Percentiles rank a stretch among this genome's conserved stretches.
phyloP scores from a whole-genome alignment of 2,113 vertebrate species.

The Menura novaehollandiae region DNA sequence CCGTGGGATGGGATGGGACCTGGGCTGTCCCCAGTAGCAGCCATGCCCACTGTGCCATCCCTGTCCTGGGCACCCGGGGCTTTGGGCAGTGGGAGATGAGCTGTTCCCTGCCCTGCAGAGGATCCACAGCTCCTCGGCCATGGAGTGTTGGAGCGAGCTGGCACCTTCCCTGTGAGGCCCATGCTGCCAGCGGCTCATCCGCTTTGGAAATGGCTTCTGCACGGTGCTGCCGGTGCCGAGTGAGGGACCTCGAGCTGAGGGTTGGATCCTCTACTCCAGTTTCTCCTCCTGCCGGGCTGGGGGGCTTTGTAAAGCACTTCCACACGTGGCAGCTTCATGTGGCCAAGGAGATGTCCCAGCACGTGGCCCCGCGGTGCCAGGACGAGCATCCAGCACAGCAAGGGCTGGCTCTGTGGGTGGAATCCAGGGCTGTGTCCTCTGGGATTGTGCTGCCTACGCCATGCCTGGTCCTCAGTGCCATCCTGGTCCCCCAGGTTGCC shows the following conservation, averaged over 20 bases:
- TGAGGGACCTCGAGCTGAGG: neutral
- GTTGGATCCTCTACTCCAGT: neutral
- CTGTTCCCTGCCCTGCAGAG: rapidly evolving
- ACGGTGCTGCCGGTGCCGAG: rapidly evolving
- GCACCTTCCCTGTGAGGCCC: neutral
- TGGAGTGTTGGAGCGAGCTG: neutral
- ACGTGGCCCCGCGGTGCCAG: rapidly evolving
- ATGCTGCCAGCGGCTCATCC: neutral
- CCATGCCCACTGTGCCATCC: rapidly evolving
- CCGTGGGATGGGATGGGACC: neutral
- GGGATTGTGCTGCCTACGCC: neutral
- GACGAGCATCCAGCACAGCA: rapidly evolving
- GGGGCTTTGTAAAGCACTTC: neutral
- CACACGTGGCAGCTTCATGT: rapidly evolving
- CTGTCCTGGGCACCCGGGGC: rapidly evolving
- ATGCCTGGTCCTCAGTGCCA: neutral
- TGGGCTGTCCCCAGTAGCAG: neutral
- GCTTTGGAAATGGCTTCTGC: neutral
- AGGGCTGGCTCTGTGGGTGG: rapidly evolving
- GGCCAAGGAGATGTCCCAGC: neutral
- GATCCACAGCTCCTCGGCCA: rapidly evolving
- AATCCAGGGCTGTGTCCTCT: rapidly evolving
- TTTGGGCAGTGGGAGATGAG: rapidly evolving
- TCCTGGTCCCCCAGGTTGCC: neutral
- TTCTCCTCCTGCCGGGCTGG: neutral